Base-by-base conservation (phyloP, 2,888 invertebrate genomes). In the Pristionchus arcanus region DNA sequence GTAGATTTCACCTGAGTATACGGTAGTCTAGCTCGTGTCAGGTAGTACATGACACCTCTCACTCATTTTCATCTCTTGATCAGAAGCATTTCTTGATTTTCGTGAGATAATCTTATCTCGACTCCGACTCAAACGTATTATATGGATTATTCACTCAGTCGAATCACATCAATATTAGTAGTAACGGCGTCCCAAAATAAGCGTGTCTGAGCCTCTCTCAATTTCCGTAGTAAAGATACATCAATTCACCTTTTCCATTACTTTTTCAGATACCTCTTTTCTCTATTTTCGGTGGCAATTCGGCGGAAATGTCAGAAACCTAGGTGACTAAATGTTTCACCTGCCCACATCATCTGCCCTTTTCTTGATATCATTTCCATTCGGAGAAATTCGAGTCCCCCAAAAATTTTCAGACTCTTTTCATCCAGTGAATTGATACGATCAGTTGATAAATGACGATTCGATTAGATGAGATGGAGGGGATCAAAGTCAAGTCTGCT, bases 281-380 rank as follows among this genome's bases (percentile, higher is more conserved):
- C 34, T 34, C 81, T 81, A 49, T 49, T 81, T 81, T 81, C 49
- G 49, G n/a, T 28, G 74, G 49, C 25, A 81, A 53, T 81, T 81
- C 49, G 49, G n/a, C 21, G 28, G 49, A 77, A 77, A 77, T 77
- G 74, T 77, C 74, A 7, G 74, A 77, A 77, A 71, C 71, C 71
- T 71, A 34, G 31, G 71, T 71, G 19, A 71, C 63, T 63, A 63
- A 63, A 63, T 63, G 63, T 63, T 81, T 81, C 81, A 81, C 81
- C 81, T 81, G 81, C 28, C 7, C 16, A 28, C 49, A 25, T 81
- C 81, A 37, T 77, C 42, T 77, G 25, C 31, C 49, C 81, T 53
- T 81, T 81, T 21, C 81, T 63, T 81, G 49, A 81, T 49, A 81
- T 28, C 49, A 81, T 81, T 53, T 42, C 42, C n/a, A 77, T 42